These are phyloP conservation scores for Progne subis DNA, from an alignment of 2,113 vertebrate species.

Conservation along the genomic window DNA sequence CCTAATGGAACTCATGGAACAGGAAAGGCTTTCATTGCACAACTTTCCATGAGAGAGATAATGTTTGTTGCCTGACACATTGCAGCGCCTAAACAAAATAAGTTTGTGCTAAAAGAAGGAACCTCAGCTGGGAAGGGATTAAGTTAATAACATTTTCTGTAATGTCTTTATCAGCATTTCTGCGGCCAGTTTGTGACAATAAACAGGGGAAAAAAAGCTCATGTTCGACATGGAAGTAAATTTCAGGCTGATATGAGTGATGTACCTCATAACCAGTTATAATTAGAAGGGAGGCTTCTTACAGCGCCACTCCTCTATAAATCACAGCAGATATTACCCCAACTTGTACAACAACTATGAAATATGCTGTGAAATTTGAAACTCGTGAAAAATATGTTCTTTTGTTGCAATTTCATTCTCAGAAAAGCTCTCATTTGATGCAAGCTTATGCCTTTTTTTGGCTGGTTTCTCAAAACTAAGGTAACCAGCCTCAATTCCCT, in stretches of 20 bases:
- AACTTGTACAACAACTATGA: slow-evolving; percentile 50
- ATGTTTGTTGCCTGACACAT: background rate
- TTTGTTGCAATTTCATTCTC: slow-evolving; percentile 12
- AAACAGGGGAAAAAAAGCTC: slow-evolving; percentile 33
- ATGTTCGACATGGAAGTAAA: slow-evolving; percentile 33
- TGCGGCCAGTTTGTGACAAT: slow-evolving; percentile 44
- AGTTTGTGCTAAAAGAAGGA: background rate
- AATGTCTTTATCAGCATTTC: slow-evolving; percentile 60
- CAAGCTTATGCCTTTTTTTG: background rate
- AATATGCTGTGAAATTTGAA: slow-evolving; percentile 41
- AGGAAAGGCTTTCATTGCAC: background rate
- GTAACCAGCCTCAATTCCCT: background rate
- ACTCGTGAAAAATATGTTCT: slow-evolving; percentile 24
- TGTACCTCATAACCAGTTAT: slow-evolving; percentile 59
- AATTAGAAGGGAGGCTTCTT: slow-evolving; percentile 67
- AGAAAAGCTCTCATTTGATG: background rate
- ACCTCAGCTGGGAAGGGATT: slow-evolving; percentile 3
- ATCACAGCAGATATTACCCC: slow-evolving; percentile 53
- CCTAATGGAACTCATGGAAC: background rate
- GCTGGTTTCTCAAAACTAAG: background rate
- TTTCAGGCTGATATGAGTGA: slow-evolving; percentile 61
- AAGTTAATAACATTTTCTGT: slow-evolving; percentile 37
- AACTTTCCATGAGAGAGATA: background rate
- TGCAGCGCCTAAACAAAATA: background rate
- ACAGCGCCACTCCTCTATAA: slow-evolving; percentile 25